Base-by-base conservation (phyloP, 2,888 invertebrate genomes). In the Pseudanteris insignis region DNA sequence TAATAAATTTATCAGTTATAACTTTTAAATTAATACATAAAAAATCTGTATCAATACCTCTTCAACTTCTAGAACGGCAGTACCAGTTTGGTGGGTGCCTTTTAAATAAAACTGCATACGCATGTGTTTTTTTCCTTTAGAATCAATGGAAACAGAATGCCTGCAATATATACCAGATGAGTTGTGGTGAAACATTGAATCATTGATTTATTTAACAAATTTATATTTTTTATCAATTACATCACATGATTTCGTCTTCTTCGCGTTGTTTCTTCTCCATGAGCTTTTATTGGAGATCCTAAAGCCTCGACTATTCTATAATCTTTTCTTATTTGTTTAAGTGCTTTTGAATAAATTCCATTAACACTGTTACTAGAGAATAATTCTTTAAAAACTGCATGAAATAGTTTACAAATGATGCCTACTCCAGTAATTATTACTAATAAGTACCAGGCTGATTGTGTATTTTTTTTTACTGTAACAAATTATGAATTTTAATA, bases 41-140 rank as follows among this genome's bases (percentile, higher is more conserved):
- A n/a, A n/a, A n/a, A n/a, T n/a, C n/a, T n/a, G n/a, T n/a, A n/a
- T n/a, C n/a, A n/a, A n/a, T 81, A 94, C 94, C 84, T 91, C 87
- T 76, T 87, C 85, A 82, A 94, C 89, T 82, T 96, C 96, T 63
- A 95, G 82, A 76, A 93, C 88, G 5, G 91, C 96, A 41, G 92
- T 90, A 25, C 88, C 96, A 72, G 89, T 89, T 71, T 88, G 88
- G 60, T 90, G 85, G 30, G 87, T 83, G 25, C 96, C 96, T 81
- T 94, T 89, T 54, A 96, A 85, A 74, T 95, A 91, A 81, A 96
- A 96, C 74, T 89, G 87, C 91, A 96, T 94, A 70, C 93, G 85
- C 84, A 96, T 86, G 70, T 90, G 89, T 64, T 88, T 86, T 8
- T 85, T 84, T 10, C 91, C 93, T 92, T 86, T 63, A 88, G 87